Conservation (phyloP, 2,888 invertebrate species). For the Leptinotarsa juncta region DNA sequence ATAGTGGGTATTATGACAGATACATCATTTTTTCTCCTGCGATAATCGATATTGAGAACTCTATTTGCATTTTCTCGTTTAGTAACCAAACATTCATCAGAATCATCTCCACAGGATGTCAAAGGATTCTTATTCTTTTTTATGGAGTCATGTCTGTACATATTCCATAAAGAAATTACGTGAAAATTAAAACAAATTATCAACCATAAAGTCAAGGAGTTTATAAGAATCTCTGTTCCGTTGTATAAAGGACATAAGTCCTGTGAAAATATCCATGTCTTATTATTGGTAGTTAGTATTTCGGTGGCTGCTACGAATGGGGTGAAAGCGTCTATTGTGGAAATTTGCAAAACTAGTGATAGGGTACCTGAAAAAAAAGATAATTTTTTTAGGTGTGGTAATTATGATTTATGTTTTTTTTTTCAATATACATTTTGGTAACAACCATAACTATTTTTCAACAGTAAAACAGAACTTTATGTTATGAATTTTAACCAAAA, state of each 20-base stretch:
- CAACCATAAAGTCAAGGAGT: constrained; percentile 71
- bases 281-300: constrained; percentile 67
- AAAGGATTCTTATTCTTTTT: constrained; percentile 60
- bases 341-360: constrained; percentile 68
- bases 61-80: constrained; percentile 64
- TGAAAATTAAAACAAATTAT: constrained; percentile 71
- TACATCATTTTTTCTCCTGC: constrained; percentile 65
- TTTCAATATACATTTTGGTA: too few species aligned
- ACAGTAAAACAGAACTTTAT: too few species aligned
- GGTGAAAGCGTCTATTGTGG: constrained; percentile 67
- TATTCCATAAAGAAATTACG: constrained; percentile 69
- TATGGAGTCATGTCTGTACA: constrained; percentile 65
- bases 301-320: constrained; percentile 68
- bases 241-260: constrained; percentile 69
- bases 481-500: too few species aligned
- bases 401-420: too few species aligned
- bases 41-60: constrained; percentile 70
- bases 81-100: constrained; percentile 58
- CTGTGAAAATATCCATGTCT: constrained; percentile 69
- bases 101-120: constrained; percentile 55
- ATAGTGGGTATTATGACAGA: constrained; percentile 69
- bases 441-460: too few species aligned
- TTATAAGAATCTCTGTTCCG: constrained; percentile 70
- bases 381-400: neutral
- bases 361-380: constrained; percentile 67